Percentiles rank a stretch among this genome's conserved stretches.
Conservation (phyloP, 1,140 invertebrate genomes). For the Mactra quadrangularis region DNA sequence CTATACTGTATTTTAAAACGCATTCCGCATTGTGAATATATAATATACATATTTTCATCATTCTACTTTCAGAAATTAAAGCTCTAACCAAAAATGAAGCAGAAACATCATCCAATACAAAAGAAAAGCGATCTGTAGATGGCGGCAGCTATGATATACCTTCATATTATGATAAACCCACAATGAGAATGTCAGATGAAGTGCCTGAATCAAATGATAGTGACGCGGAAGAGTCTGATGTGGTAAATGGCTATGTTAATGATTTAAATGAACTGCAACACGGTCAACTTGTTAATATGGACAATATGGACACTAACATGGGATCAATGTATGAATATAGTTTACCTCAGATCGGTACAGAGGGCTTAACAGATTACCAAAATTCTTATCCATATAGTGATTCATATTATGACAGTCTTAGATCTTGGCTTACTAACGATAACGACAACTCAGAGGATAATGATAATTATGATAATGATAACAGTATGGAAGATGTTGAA, state of each 20-base stretch:
- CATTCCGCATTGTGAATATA: too few relatives aligned
- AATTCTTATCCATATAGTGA: neutral
- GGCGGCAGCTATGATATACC: constrained; percentile 16
- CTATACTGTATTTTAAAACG: too few relatives aligned
- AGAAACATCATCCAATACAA: neutral
- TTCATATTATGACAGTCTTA: too few relatives aligned
- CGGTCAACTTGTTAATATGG: neutral
- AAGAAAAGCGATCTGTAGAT: neutral
- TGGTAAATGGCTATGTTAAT: neutral
- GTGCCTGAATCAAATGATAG: neutral
- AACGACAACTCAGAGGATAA: too few relatives aligned
- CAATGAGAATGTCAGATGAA: neutral
- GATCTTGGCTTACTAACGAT: too few relatives aligned
- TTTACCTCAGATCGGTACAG: neutral
- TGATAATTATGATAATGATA: neutral
- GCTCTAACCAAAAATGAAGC: neutral
- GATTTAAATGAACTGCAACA: neutral
- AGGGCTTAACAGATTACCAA: neutral
- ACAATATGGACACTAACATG: neutral
- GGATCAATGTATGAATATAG: neutral
- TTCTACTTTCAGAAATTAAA: constrained; percentile 16
- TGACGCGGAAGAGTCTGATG: neutral
- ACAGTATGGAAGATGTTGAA: neutral
- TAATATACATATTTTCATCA: too few relatives aligned
- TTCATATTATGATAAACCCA: constrained; percentile 42